Evolutionary conservation across 2,797 vertebrate species (phyloP), one percentile per base, ranked within the genome.

Genomic region (Ispidina picta): DNA sequence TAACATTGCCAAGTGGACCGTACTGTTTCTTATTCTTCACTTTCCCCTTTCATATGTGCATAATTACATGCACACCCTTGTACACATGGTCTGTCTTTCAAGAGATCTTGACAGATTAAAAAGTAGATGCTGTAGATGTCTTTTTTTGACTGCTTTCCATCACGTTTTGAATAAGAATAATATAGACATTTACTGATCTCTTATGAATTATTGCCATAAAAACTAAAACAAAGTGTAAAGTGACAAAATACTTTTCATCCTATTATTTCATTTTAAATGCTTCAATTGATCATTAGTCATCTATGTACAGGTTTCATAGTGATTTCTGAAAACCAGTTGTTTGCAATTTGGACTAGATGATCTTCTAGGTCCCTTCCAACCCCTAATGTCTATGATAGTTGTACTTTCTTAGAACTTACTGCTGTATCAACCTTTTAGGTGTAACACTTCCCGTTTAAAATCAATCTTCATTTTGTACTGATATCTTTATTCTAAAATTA

Each of bases 21-120:
- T 23, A 20, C 51, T 37, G 17, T 26, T 52, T 78, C 15, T 68
- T 0, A 0, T 14, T 70, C 23, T 74, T 31, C 80, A 33, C 13
- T 63, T 79, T 23, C 13, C 6, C 15, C 9, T 89, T 81, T 70
- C 19, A 11, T 37, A 15, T 2, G 5, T 52, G 2, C 1, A 1
- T 6, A 6, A 31, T 10, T 20, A 22, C 9, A 8, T 3, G 4
- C 8, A 12, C 11, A 15, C 21, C 22, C 26, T 25, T 0, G 1
- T 14, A 52, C 15, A 48, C 3, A 39, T 12, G 6, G 12, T 18
- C 25, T 29, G 6, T 64, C 37, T 52, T 59, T 64, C 15, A 58
- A 21, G 23, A 71, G 4, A 5, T 74, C 5, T 77, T 80, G 21
- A 31, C 6, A 54, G n/a, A 68, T 54, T 19, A 68, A 73, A 64